A percentile compares a stretch with the other conserved stretches of the same genome.
phyloP scores from a whole-genome alignment of 2,113 vertebrate genomes.

The Ciconia boyciana region DNA sequence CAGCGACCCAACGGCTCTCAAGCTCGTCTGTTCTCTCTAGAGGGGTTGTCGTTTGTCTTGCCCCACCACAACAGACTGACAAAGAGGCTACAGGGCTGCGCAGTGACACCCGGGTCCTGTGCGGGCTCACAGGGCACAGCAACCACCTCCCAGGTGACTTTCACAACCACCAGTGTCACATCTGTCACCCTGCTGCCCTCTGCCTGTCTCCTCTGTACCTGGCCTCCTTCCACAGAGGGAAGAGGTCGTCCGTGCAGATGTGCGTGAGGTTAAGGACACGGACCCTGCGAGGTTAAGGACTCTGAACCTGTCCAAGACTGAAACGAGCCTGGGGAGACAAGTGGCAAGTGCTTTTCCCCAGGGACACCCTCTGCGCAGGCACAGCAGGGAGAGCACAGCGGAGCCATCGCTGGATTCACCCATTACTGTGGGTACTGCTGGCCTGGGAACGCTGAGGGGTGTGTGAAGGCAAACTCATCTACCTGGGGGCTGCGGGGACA shows the following conservation, averaged over 20 bases:
- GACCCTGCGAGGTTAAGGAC: not conserved
- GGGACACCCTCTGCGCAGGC: not conserved
- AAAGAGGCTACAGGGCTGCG: not conserved
- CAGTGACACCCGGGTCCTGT: accelerated
- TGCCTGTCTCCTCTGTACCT: not conserved
- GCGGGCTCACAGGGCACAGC: not conserved
- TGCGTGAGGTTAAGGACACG: not conserved
- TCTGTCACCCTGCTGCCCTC: not conserved
- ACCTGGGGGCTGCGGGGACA: not conserved
- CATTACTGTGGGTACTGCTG: accelerated
- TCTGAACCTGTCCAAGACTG: not conserved
- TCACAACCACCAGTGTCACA: accelerated
- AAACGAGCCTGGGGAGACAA: not conserved
- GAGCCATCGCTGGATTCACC: not conserved
- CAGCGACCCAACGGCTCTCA: not conserved
- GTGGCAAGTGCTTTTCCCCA: not conserved
- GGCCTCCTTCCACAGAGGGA: not conserved
- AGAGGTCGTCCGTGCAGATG: accelerated
- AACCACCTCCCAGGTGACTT: no score
- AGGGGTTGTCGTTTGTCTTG: not conserved
- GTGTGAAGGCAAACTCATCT: not conserved
- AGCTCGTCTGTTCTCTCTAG: not conserved
- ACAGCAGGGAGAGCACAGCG: not conserved
- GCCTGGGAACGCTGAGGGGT: not conserved
- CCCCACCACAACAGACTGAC: not conserved